Conservation (phyloP, 2,888 invertebrate genomes). For the Phlogophora meticulosa region DNA sequence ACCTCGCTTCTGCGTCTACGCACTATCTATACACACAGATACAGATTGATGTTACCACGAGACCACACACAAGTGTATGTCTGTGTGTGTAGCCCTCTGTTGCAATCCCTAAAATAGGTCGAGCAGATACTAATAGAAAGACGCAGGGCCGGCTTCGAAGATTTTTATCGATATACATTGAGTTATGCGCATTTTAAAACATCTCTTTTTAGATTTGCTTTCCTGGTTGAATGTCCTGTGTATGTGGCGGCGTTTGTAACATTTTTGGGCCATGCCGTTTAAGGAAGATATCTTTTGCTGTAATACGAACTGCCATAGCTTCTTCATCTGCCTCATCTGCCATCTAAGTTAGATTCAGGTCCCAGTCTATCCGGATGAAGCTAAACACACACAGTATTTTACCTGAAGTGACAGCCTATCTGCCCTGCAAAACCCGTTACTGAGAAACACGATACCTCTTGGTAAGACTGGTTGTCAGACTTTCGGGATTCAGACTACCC, state of each 20-base stretch:
- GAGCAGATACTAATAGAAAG: slow-evolving; percentile 89
- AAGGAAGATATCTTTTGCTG: too few relatives aligned
- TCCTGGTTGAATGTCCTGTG: slow-evolving; percentile 63
- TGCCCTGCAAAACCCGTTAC: too few relatives aligned
- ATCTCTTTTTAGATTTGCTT: slow-evolving; percentile 43
- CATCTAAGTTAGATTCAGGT: too few relatives aligned
- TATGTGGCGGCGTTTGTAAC: slow-evolving; percentile 11
- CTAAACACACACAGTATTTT: too few relatives aligned
- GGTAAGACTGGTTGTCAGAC: too few relatives aligned
- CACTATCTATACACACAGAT: slow-evolving; percentile 65
- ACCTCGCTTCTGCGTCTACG: slow-evolving; percentile 60
- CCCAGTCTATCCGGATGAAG: too few relatives aligned
- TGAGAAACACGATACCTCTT: too few relatives aligned
- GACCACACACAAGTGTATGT: slow-evolving; percentile 52
- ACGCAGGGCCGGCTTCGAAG: slow-evolving; percentile 79
- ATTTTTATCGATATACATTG: slow-evolving; percentile 63
- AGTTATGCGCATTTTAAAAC: slow-evolving; percentile 59
- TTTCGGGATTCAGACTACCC: too few relatives aligned
- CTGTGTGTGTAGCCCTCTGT: slow-evolving; percentile 83
- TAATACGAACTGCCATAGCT: too few relatives aligned
- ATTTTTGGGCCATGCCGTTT: too few relatives aligned
- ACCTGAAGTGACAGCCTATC: too few relatives aligned
- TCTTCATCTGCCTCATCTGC: too few relatives aligned
- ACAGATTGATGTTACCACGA: slow-evolving; percentile 40
- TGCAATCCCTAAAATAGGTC: slow-evolving; percentile 91